Conservation (phyloP, 2,888 invertebrate species). For the Mactromeris polynyma region DNA sequence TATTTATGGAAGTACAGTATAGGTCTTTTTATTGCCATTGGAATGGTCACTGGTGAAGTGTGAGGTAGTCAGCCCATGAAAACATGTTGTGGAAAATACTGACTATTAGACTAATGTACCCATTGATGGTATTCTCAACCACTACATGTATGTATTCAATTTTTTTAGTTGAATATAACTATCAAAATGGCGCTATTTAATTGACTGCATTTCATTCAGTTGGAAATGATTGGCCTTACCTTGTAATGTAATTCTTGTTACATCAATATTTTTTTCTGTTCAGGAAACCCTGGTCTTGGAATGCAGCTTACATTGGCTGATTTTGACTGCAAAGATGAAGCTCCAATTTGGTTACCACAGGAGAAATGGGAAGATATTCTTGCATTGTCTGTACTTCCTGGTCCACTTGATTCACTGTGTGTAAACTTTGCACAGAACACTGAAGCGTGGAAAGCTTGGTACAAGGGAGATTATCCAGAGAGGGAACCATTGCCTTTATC, state of each 20-base stretch:
- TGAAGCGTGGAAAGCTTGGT: slow-evolving; percentile 85
- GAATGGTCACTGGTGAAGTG: too few relatives aligned
- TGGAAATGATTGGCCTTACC: too few relatives aligned
- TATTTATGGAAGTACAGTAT: too few relatives aligned
- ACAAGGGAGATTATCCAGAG: slow-evolving; percentile 81
- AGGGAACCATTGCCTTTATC: slow-evolving; percentile 78
- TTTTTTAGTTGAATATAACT: too few relatives aligned
- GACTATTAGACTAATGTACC: too few relatives aligned
- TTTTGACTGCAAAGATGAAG: slow-evolving; percentile 83
- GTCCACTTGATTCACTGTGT: slow-evolving; percentile 85
- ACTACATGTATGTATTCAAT: too few relatives aligned
- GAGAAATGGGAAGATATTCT: slow-evolving; percentile 87
- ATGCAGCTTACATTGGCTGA: slow-evolving; percentile 85
- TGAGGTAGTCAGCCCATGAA: too few relatives aligned
- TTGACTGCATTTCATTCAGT: too few relatives aligned
- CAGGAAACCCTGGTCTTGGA: slow-evolving; percentile 86
- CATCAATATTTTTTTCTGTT: slow-evolving; percentile 19
- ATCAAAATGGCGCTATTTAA: too few relatives aligned
- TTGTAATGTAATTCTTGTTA: not conserved
- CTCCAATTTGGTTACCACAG: slow-evolving; percentile 84
- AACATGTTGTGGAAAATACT: too few relatives aligned
- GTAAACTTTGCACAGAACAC: slow-evolving; percentile 82
- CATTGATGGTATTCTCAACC: too few relatives aligned
- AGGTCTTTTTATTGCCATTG: too few relatives aligned
- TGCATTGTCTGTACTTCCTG: slow-evolving; percentile 86